Percentiles rank a stretch among this genome's conserved stretches.
Conservation (phyloP, 2,888 invertebrate species). For the Chymomyza procnemis region DNA sequence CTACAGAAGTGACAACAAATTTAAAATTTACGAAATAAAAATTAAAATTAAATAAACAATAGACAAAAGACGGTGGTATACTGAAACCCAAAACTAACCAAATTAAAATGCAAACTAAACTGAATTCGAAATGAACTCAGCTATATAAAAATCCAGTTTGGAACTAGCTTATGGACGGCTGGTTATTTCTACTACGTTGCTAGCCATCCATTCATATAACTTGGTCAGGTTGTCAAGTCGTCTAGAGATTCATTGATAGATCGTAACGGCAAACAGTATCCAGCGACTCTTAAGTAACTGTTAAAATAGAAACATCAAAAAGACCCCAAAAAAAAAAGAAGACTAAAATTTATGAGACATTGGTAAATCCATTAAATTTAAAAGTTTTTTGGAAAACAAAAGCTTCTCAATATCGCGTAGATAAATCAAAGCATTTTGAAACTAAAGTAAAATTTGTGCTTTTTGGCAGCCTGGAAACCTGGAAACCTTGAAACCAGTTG, state of each 20-base stretch:
- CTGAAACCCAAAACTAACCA: constrained; percentile 9
- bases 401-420: neutral
- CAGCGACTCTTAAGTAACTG: constrained; percentile 38
- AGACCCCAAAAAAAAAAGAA: neutral
- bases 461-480: neutral
- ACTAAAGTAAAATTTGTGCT: neutral
- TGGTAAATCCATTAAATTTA: constrained; percentile 5
- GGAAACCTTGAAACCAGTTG: constrained; percentile 12
- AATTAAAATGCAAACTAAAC: constrained; percentile 62
- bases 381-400: constrained; percentile 26
- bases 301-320: constrained; percentile 43
- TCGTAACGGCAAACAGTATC: constrained; percentile 34
- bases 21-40: constrained; percentile 73
- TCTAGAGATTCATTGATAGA: constrained; percentile 57
- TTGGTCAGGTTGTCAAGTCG: neutral
- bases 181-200: neutral
- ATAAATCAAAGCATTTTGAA: neutral
- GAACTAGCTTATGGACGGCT: neutral
- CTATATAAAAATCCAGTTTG: neutral
- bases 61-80: constrained; percentile 11
- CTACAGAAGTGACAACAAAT: constrained; percentile 71
- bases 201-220: neutral
- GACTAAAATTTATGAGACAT: constrained; percentile 40
- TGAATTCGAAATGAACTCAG: constrained; percentile 56
- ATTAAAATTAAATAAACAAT: constrained; percentile 69